Evolutionary conservation across 2,797 vertebrate genomes (phyloP).

Genomic region (Euthynnus affinis): DNA sequence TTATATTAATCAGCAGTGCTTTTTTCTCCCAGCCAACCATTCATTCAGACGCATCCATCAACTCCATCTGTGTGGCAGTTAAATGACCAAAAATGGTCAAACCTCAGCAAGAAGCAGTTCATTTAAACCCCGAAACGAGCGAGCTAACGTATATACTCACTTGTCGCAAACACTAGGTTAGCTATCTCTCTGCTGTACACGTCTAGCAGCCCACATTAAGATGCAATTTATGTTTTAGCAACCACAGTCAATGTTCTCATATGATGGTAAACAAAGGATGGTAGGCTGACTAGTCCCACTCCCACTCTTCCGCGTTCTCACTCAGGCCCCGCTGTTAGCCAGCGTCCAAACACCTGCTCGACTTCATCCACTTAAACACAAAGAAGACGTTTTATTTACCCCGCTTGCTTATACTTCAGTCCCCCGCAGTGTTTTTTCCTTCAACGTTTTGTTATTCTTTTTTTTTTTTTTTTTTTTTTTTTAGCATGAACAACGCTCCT

Average conservation of each 20-base stretch:
- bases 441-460: slow-evolving; percentile 20
- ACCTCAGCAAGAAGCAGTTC: slow-evolving; percentile 34
- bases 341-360: slow-evolving; percentile 24
- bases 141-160: slow-evolving; percentile 55
- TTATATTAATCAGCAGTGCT: slow-evolving; percentile 3
- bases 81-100: slow-evolving; percentile 76
- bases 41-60: slow-evolving; percentile 40
- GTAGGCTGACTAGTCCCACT: slow-evolving; percentile 60
- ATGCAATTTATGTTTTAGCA: slow-evolving; percentile 47
- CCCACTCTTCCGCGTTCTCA: slow-evolving; percentile 80
- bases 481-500: slow-evolving; percentile 43
- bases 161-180: slow-evolving; percentile 7
- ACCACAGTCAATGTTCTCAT: slow-evolving; percentile 56
- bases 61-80: slow-evolving; percentile 34
- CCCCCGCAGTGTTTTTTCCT: slow-evolving; percentile 27
- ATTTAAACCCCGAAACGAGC: slow-evolving; percentile 37
- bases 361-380: not conserved
- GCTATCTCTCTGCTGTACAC: not conserved
- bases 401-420: slow-evolving; percentile 45
- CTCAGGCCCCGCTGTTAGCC: slow-evolving; percentile 56
- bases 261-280: slow-evolving; percentile 84
- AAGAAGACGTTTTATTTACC: slow-evolving; percentile 56
- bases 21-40: slow-evolving; percentile 19
- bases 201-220: not conserved
- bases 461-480: slow-evolving; percentile 27